Percentiles rank a stretch among this genome's conserved stretches.
phyloP scores from a whole-genome alignment of 2,888 invertebrate genomes.

The Protophormia terraenovae region DNA sequence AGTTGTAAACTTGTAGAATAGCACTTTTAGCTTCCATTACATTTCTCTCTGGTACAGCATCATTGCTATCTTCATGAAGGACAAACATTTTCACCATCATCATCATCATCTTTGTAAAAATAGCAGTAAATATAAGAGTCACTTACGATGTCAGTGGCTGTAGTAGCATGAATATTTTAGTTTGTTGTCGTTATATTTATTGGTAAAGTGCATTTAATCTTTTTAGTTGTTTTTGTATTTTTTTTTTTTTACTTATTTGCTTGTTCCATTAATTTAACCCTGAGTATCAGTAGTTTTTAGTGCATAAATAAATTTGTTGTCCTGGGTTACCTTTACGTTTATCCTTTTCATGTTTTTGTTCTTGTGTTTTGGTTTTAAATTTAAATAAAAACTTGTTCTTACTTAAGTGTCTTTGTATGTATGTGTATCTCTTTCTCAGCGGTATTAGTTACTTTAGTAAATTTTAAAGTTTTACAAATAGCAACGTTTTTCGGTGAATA shows the following conservation, averaged over 20 bases:
- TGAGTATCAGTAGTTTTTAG: not conserved
- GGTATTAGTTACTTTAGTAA: not conserved
- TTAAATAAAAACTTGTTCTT: not conserved
- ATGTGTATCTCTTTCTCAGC: not conserved
- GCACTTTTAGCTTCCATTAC: not conserved
- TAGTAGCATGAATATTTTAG: constrained; percentile 13
- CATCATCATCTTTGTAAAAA: no score
- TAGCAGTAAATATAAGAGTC: not conserved
- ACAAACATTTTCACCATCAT: not conserved
- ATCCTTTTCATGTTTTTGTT: not conserved
- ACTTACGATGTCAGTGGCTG: constrained; percentile 5
- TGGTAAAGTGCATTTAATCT: constrained; percentile 5
- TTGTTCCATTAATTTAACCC: not conserved
- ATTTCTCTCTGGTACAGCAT: not conserved
- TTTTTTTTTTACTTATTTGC: not conserved
- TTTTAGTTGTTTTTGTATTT: not conserved
- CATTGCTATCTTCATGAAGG: not conserved
- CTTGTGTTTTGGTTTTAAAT: not conserved
- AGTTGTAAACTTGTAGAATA: not conserved
- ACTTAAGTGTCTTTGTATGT: not conserved
- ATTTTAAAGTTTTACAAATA: not conserved
- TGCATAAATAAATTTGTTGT: constrained; percentile 16
- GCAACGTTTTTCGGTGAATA: not conserved
- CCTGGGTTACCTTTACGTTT: not conserved
- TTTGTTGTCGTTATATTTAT: constrained; percentile 6